phyloP scores from a whole-genome alignment of 1,140 invertebrate species.

The Drosophila ambigua region DNA sequence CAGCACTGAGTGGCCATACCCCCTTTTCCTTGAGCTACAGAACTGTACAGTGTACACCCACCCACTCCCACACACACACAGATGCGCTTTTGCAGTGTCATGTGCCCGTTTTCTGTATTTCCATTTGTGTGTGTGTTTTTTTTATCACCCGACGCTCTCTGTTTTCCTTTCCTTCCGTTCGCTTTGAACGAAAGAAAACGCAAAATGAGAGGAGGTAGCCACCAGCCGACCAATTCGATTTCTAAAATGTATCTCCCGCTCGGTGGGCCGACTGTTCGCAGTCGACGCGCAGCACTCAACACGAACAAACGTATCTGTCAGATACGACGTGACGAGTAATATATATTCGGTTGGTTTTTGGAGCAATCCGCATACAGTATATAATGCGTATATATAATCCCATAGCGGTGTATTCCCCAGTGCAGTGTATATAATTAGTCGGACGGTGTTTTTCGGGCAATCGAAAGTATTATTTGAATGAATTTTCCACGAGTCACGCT shows the following conservation, averaged over 20 bases:
- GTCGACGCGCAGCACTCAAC: constrained; percentile 81
- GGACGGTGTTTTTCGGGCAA: not conserved
- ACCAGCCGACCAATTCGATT: constrained; percentile 59
- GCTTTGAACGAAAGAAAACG: not conserved
- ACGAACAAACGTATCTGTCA: constrained; percentile 76
- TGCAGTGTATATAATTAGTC: constrained; percentile 34
- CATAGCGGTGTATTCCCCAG: constrained; percentile 17
- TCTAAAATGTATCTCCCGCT: constrained; percentile 67
- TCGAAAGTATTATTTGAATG: constrained; percentile 1
- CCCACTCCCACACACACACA: constrained; percentile 30
- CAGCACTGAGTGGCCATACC: constrained; percentile 48
- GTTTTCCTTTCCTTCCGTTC: constrained; percentile 27
- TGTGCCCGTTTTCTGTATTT: constrained; percentile 55
- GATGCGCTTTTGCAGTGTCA: constrained; percentile 58
- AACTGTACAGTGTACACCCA: no score
- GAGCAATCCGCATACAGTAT: constrained; percentile 44
- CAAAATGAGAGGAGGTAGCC: no score
- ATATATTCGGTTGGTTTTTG: constrained; percentile 72
- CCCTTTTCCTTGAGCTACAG: constrained; percentile 25
- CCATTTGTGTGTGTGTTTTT: constrained; percentile 54
- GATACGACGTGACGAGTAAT: constrained; percentile 71
- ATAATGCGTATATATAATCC: constrained; percentile 12
- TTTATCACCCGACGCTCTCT: constrained; percentile 63
- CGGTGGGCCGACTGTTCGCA: constrained; percentile 45
- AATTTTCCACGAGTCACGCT: constrained; percentile 35